Evolutionary conservation across 2,797 vertebrate genomes (phyloP), one percentile per base, ranked within the genome.

Genomic region (Danio albolineatus): DNA sequence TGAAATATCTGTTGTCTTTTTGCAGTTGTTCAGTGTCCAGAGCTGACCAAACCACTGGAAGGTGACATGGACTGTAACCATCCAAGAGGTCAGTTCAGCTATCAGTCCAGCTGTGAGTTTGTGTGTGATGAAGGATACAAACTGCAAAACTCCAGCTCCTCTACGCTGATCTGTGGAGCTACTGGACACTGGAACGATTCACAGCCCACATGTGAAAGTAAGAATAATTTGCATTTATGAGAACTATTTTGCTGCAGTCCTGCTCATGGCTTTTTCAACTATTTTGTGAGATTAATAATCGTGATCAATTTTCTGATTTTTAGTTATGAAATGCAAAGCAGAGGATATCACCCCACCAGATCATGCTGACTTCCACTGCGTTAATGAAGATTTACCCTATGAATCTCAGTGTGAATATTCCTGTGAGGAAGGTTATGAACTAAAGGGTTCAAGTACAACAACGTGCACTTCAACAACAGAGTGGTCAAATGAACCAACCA

Each of bases 401-500:
- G 54, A 84, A 49, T 91, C 94, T 2, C 72, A 21, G 0, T 98
- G 96, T 65, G 53, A 83, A 39, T 97, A 96, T 79, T 86, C 57
- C 59, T 98, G 97, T 44, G 49, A 87, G 0, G 83, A 93, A 13
- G 95, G 96, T 82, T 95, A 93, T 16, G 0, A 51, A 16, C 85
- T 94, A 74, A 92, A 83, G 36, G 91, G 89, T 0, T 21, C 89
- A 0, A 14, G 72, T 44, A 87, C 79, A 10, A 74, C 93, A 19
- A 89, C 82, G 10, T 96, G 96, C 87, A 91, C 66, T 0, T 86
- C 85, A 0, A 81, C 83, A 0, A 76, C 83, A 7, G 57, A 48
- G 3, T 98, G 96, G 96, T 94, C 94, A 0, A 78, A 90, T 2
- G 70, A 83, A 1, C 76, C 78, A 0, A 95, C 96, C 0, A 82